These are phyloP conservation scores for Pseudomyrmex sp. DNA, from an alignment of 1,140 invertebrate species.

Conservation along the genomic window DNA sequence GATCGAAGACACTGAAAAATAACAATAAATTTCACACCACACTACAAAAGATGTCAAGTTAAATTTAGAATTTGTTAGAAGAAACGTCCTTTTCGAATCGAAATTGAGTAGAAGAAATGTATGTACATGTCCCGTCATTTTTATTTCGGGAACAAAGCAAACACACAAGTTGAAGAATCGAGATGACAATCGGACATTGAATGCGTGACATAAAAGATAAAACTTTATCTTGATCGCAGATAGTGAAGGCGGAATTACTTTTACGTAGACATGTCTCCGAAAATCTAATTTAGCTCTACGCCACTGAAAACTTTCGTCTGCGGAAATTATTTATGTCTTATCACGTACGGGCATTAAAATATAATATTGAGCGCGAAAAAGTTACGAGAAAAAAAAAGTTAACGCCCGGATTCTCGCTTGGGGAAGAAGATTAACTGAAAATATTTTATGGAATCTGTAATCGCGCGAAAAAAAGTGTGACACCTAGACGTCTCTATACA, in stretches of 20 bases:
- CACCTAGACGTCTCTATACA: background rate
- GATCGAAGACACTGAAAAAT: too few relatives aligned
- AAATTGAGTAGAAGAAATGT: too few relatives aligned
- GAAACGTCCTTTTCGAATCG: too few relatives aligned
- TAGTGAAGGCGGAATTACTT: background rate
- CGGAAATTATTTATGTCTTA: too few relatives aligned
- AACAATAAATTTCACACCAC: too few relatives aligned
- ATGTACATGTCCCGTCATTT: background rate
- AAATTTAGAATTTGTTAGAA: too few relatives aligned
- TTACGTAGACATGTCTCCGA: background rate
- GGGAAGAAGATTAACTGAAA: background rate
- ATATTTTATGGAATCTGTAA: constrained; percentile 1
- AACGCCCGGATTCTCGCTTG: background rate
- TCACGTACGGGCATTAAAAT: too few relatives aligned
- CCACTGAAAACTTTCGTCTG: background rate
- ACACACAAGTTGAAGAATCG: background rate
- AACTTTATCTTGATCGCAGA: background rate
- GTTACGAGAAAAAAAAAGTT: constrained; percentile 11
- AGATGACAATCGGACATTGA: background rate
- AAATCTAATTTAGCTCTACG: background rate
- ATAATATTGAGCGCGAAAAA: background rate
- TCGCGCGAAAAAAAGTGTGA: background rate
- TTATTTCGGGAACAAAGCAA: background rate
- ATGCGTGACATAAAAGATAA: background rate
- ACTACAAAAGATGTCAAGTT: too few relatives aligned